phyloP scores from a whole-genome alignment of 2,888 invertebrate genomes.

The Mythimna albipuncta region DNA sequence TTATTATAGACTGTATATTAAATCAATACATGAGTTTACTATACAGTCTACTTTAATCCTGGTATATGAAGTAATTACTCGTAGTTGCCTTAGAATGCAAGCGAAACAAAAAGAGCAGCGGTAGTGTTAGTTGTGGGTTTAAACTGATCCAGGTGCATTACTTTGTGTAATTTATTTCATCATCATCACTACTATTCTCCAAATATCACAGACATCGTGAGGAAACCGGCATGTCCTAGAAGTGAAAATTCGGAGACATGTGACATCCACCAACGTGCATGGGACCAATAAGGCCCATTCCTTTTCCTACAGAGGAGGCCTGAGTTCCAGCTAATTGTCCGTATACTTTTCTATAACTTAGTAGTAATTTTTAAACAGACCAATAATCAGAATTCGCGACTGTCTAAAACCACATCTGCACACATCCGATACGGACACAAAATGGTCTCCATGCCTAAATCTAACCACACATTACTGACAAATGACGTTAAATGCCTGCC shows the following conservation, averaged over 20 bases:
- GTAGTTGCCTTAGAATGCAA: not conserved
- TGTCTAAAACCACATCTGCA: not conserved
- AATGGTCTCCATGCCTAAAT: constrained; percentile 1
- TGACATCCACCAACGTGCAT: too few species aligned
- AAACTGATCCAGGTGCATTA: too few species aligned
- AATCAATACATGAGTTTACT: not conserved
- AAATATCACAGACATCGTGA: too few species aligned
- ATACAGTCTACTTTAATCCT: not conserved
- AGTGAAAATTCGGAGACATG: too few species aligned
- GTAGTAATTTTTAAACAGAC: not conserved
- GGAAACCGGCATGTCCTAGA: too few species aligned
- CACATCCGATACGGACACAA: constrained; percentile 9
- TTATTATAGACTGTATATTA: not conserved
- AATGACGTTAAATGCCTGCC: constrained; percentile 34
- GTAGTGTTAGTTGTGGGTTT: too few species aligned
- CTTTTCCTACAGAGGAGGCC: too few species aligned
- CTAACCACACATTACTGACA: constrained; percentile 6
- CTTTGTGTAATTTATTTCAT: too few species aligned
- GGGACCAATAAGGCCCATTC: too few species aligned
- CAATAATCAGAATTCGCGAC: not conserved
- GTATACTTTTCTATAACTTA: not conserved
- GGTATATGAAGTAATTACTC: not conserved
- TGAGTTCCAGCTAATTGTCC: too few species aligned
- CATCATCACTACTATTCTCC: too few species aligned
- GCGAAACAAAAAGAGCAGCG: too few species aligned